Conservation (phyloP, 2,113 vertebrate species). For the Capra hircus region DNA sequence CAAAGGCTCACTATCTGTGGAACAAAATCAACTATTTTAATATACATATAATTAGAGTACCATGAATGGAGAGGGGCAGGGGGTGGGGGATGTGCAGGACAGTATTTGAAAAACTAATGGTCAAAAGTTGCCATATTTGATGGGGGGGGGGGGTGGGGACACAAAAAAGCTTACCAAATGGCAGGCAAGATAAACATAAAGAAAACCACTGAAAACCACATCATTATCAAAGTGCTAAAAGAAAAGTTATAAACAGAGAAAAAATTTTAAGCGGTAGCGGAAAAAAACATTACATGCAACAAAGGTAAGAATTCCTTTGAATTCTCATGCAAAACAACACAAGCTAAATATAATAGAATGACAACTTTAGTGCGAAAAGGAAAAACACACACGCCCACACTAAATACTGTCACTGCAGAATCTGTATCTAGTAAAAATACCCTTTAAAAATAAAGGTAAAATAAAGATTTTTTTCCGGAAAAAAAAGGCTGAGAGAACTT, state of each 20-base stretch:
- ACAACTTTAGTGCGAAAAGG: not conserved
- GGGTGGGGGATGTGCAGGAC: not conserved
- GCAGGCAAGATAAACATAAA: not conserved
- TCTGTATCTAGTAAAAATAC: not conserved
- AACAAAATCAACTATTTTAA: not conserved
- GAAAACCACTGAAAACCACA: not conserved
- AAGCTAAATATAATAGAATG: not conserved
- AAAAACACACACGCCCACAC: not conserved
- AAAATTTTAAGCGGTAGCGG: not conserved
- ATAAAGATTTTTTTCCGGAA: not conserved
- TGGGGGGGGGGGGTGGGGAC: not conserved
- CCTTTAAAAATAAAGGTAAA: not conserved
- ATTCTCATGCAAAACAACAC: not conserved
- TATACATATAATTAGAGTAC: not conserved
- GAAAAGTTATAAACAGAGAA: not conserved
- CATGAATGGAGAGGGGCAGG: not conserved
- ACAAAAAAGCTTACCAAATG: not conserved
- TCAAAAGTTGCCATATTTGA: not conserved
- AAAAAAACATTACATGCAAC: not conserved
- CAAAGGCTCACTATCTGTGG: not conserved
- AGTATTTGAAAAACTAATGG: not conserved
- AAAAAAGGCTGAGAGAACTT: not conserved
- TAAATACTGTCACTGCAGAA: not conserved
- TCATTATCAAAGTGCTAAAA: not conserved
- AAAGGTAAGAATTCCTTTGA: not conserved